These are phyloP conservation scores for Magallana ariakensis DNA, from an alignment of 1,140 invertebrate genomes.

Conservation along the genomic window DNA sequence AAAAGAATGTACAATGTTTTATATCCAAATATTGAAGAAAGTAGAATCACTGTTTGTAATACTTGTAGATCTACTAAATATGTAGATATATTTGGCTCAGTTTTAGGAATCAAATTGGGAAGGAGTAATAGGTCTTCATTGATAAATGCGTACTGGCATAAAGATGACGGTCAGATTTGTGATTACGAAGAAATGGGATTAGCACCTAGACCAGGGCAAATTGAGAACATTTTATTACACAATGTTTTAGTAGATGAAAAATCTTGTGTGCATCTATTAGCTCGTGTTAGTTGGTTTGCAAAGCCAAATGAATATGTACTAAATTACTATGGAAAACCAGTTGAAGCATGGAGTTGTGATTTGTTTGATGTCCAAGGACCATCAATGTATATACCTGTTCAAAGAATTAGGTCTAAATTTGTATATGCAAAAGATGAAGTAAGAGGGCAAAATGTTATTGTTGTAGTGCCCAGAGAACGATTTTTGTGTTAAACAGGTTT, in stretches of 20 bases:
- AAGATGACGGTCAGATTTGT: conserved; percentile 30
- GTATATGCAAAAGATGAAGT: conserved; percentile 32
- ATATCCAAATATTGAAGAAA: conserved; percentile 28
- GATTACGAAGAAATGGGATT: conserved; percentile 17
- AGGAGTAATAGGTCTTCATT: conserved; percentile 41
- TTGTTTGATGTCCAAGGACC: conserved; percentile 16
- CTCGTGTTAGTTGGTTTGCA: conserved; percentile 41
- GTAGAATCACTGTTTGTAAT: conserved; percentile 38
- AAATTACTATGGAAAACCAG: conserved; percentile 49
- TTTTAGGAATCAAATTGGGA: conserved; percentile 33
- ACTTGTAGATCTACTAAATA: conserved; percentile 33
- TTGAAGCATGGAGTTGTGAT: conserved; percentile 44
- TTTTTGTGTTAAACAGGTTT: conserved; percentile 7
- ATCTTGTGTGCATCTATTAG: conserved; percentile 40
- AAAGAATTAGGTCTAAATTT: conserved; percentile 49
- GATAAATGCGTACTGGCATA: conserved; percentile 44
- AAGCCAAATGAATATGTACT: conserved; percentile 9
- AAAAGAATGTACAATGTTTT: conserved; percentile 38
- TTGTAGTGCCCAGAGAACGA: conserved; percentile 16
- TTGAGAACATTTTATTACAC: conserved; percentile 43
- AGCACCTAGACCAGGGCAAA: conserved; percentile 32
- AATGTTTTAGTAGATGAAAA: conserved; percentile 37
- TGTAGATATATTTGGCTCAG: conserved; percentile 31
- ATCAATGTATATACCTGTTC: conserved; percentile 45
- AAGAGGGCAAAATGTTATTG: conserved; percentile 32